Conservation (phyloP, 2,888 invertebrate genomes). For the Antitype chi region DNA sequence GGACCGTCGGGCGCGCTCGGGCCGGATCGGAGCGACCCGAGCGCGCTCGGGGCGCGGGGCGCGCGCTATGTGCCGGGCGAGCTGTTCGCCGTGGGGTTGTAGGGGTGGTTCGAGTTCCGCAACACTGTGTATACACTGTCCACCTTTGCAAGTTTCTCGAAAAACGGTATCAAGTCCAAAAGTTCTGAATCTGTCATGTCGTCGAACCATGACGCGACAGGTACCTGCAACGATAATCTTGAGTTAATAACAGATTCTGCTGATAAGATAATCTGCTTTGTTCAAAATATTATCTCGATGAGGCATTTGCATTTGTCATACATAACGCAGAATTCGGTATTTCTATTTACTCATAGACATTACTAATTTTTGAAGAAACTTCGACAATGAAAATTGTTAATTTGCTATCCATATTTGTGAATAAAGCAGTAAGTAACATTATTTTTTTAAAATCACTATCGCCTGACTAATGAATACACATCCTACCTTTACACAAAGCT, state of each 20-base stretch:
- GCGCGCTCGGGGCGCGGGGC: slow-evolving; percentile 40
- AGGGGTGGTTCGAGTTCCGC: slow-evolving; percentile 97
- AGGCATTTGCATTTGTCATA: slow-evolving; percentile 32
- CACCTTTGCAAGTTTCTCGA: slow-evolving; percentile 98
- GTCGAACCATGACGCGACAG: slow-evolving; percentile 99
- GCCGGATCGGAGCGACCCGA: slow-evolving; percentile 41
- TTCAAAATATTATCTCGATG: slow-evolving; percentile 20
- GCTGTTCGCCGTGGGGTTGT: slow-evolving; percentile 90
- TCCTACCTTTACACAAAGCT: background rate
- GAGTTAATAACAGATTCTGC: slow-evolving; percentile 17
- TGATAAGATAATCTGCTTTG: slow-evolving; percentile 21
- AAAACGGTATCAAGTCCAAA: slow-evolving; percentile 98
- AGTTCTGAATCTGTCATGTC: slow-evolving; percentile 99
- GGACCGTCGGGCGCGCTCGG: slow-evolving; percentile 65
- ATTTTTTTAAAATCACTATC: background rate
- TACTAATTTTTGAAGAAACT: background rate
- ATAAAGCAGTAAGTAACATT: background rate
- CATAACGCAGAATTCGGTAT: slow-evolving; percentile 6
- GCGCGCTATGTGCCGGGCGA: slow-evolving; percentile 84
- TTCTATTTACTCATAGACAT: slow-evolving; percentile 15
- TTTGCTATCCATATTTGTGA: background rate
- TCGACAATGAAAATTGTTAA: background rate
- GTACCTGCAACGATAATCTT: slow-evolving; percentile 92
- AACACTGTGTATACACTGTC: slow-evolving; percentile 99
- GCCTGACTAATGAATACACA: background rate